Conservation (phyloP, 2,797 vertebrate genomes). For the Sphenopsis melanotis region DNA sequence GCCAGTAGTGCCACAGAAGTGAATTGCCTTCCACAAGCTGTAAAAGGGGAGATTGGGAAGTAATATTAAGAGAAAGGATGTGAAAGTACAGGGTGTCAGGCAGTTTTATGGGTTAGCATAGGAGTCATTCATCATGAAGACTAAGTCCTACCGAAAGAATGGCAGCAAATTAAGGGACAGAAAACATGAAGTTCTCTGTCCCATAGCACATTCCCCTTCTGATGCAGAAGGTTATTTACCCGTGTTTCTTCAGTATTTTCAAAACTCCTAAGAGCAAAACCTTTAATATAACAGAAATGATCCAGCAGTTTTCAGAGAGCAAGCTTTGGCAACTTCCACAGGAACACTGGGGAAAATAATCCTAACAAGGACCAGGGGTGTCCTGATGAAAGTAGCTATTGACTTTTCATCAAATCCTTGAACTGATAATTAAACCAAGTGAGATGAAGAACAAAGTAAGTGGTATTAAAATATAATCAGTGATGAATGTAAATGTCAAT, state of each 20-base stretch:
- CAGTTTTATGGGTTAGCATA: background rate
- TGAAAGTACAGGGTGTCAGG: background rate
- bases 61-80: background rate
- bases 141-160: background rate
- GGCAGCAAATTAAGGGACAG: background rate
- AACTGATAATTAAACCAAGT: slow-evolving; percentile 5
- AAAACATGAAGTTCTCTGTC: background rate
- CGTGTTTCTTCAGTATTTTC: background rate
- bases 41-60: background rate
- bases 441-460: slow-evolving; percentile 25
- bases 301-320: background rate
- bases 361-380: background rate
- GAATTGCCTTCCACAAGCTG: background rate
- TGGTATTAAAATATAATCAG: slow-evolving; percentile 34
- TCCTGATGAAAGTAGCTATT: slow-evolving; percentile 4
- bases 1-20: background rate
- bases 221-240: background rate
- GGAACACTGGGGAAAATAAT: background rate
- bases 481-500: slow-evolving; percentile 49
- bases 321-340: background rate
- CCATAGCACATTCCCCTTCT: background rate
- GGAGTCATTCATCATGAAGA: background rate
- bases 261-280: background rate
- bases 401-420: slow-evolving; percentile 34
- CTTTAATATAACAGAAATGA: background rate